Evolutionary conservation across 2,888 invertebrate genomes (phyloP), one percentile per base, ranked within the genome.

Genomic region (Eudasyphora cyanicolor): DNA sequence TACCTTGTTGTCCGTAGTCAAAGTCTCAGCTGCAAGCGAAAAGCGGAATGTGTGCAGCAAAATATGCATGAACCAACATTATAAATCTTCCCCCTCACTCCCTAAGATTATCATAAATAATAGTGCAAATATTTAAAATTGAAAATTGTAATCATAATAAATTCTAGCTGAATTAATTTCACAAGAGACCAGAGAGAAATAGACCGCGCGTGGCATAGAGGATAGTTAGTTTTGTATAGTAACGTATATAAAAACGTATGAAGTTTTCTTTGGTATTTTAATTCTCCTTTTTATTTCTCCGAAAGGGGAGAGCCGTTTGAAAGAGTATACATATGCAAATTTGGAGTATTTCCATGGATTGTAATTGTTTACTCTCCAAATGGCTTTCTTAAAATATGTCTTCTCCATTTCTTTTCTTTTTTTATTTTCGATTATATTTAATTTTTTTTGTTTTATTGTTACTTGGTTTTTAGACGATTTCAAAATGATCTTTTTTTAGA

Each of bases 1-100:
- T 92, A 86, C 88, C 90, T 62, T 89, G 89, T 49, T 77, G 51
- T 71, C 85, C 88, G 69, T 90, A 85, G 51, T 81, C 29, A 80
- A 82, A 71, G 57, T 24, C 3, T 12, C 17, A 35, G 35, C n/a
- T n/a, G n/a, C n/a, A n/a, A n/a, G 24, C 45, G 69, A 69, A 27
- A 45, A 69, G 49, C 45, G 27, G n/a, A 12, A 54, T 54, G 54
- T 38, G 62, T 32, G 67, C 42, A 24, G 64, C 38, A 38, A 45
- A 35, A 42, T 6, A 45, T 14, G 24, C 51, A 35, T 35, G 4
- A 19, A 64, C 10, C 10, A n/a, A n/a, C n/a, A 29, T 35, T 71
- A 6, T n/a, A 35, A 75, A 45, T 19, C n/a, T 35, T 74, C 42
- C 45, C 71, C 21, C 57, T 73, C 38, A 12, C 51, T 12, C 51